phyloP scores from a whole-genome alignment of 2,797 vertebrate species.

The Setipinna tenuifilis region DNA sequence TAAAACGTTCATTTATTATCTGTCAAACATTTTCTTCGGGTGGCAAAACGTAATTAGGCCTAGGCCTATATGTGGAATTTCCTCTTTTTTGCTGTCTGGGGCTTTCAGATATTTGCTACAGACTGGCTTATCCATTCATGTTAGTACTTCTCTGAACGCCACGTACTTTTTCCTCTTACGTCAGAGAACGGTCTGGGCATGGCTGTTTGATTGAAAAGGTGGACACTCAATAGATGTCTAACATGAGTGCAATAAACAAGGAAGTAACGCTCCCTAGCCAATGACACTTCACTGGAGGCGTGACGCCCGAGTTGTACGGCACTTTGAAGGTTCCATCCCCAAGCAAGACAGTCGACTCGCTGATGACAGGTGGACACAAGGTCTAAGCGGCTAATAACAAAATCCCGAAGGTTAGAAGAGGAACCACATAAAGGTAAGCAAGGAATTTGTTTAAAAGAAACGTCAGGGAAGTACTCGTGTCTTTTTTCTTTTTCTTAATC shows the following conservation, averaged over 20 bases:
- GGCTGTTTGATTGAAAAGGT: slow-evolving; percentile 57
- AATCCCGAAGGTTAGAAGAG: neutral
- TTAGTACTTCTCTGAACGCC: slow-evolving; percentile 39
- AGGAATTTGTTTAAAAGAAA: neutral
- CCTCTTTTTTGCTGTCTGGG: neutral
- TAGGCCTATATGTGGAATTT: neutral
- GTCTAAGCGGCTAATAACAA: neutral
- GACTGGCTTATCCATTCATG: neutral
- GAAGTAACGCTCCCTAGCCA: slow-evolving; percentile 51
- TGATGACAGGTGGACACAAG: slow-evolving; percentile 5
- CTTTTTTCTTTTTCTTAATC: neutral
- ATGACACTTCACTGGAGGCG: slow-evolving; percentile 52
- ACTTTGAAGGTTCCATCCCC: slow-evolving; percentile 48
- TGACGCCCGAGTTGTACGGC: slow-evolving; percentile 62
- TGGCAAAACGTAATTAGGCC: too few species aligned
- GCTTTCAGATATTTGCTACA: neutral
- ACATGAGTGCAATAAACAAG: slow-evolving; percentile 52
- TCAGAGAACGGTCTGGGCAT: slow-evolving; percentile 32
- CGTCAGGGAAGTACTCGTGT: neutral
- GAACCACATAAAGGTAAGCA: neutral
- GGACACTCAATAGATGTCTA: slow-evolving; percentile 60
- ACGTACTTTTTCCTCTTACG: slow-evolving; percentile 60
- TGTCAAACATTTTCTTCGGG: too few species aligned
- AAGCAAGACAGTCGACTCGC: slow-evolving; percentile 4
- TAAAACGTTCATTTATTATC: too few species aligned